These are phyloP conservation scores for Odontothrips loti DNA, from an alignment of 2,888 invertebrate species.

Conservation along the genomic window DNA sequence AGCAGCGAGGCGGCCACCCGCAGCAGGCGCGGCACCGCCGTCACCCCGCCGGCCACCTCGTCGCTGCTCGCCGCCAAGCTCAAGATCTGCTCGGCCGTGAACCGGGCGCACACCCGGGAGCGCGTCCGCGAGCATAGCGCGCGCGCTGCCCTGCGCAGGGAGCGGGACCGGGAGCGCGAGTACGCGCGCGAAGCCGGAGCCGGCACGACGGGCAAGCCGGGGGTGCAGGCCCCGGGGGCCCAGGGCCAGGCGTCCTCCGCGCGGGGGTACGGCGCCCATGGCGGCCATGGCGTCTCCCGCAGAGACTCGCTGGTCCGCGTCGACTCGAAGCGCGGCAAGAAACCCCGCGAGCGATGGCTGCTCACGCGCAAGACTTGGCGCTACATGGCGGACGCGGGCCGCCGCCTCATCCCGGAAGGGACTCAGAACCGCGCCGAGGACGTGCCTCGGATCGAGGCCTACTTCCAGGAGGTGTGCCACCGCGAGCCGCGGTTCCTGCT, in stretches of 20 bases:
- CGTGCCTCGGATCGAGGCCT: slow-evolving; percentile 73
- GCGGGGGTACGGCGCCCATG: slow-evolving; percentile 39
- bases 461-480: slow-evolving; percentile 77
- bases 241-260: slow-evolving; percentile 41
- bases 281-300: slow-evolving; percentile 54
- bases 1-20: slow-evolving; percentile 33
- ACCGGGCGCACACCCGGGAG: slow-evolving; percentile 29
- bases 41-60: slow-evolving; percentile 30
- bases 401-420: slow-evolving; percentile 79
- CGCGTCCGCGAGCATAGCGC: slow-evolving; percentile 32
- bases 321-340: slow-evolving; percentile 53
- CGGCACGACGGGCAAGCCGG: slow-evolving; percentile 32
- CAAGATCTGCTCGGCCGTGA: slow-evolving; percentile 19
- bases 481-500: slow-evolving; percentile 72
- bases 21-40: slow-evolving; percentile 32
- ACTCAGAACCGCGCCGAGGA: slow-evolving; percentile 68
- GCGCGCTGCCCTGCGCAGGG: slow-evolving; percentile 35
- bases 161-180: slow-evolving; percentile 33
- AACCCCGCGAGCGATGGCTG: slow-evolving; percentile 75
- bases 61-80: slow-evolving; percentile 27
- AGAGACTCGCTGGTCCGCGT: slow-evolving; percentile 45
- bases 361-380: slow-evolving; percentile 85
- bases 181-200: neutral
- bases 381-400: slow-evolving; percentile 88
- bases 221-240: slow-evolving; percentile 37